A percentile compares a stretch with the other conserved stretches of the same genome.
These are phyloP conservation scores for Gallinago undulata DNA, from an alignment of 2,113 vertebrate species.

Conservation along the genomic window DNA sequence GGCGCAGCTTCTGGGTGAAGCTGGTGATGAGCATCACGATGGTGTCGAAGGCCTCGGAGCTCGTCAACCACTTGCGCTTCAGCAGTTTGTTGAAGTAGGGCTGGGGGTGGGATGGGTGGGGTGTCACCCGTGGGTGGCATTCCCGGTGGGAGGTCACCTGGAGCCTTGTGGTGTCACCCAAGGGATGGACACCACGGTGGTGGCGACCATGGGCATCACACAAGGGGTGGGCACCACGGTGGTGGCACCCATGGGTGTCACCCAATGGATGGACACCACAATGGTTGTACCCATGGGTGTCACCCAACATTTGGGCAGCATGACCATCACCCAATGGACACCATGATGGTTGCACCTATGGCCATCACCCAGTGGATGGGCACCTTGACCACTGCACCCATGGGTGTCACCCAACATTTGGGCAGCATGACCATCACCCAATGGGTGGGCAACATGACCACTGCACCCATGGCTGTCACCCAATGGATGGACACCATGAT, in stretches of 20 bases:
- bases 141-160: too few relatives aligned
- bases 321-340: too few relatives aligned
- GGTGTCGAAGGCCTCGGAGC: constrained; percentile 83
- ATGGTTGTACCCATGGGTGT: too few relatives aligned
- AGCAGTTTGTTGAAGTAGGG: constrained; percentile 86
- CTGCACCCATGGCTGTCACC: too few relatives aligned
- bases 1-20: constrained; percentile 77
- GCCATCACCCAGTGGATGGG: not conserved
- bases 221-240: too few relatives aligned
- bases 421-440: not conserved
- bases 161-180: not conserved
- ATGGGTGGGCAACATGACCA: accelerated
- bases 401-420: not conserved
- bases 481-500: accelerated
- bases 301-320: too few relatives aligned
- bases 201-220: too few relatives aligned
- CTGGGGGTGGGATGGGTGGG: constrained; percentile 40
- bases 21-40: constrained; percentile 79
- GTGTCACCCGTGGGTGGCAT: not conserved
- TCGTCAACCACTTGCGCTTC: constrained; percentile 87
- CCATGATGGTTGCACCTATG: too few relatives aligned
- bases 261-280: too few relatives aligned
- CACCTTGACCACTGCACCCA: not conserved
- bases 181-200: too few relatives aligned
- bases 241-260: too few relatives aligned